Evolutionary conservation across 2,113 vertebrate genomes (phyloP).

Genomic region (Pangasianodon hypophthalmus): DNA sequence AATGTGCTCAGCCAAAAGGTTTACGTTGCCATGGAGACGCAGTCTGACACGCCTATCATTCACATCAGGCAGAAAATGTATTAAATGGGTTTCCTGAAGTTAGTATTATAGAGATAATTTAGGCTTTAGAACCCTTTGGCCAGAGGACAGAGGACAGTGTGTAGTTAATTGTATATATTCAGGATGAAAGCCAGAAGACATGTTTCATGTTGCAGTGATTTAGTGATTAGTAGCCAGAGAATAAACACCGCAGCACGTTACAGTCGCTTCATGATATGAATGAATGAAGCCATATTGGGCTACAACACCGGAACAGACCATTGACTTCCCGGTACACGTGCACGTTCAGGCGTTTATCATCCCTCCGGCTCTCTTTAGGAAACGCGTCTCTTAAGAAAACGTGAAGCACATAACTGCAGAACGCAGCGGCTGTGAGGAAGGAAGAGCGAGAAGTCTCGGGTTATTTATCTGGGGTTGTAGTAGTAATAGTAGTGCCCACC

Average conservation of each 20-base stretch:
- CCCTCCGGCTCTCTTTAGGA: background rate
- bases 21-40: background rate
- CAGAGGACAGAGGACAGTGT: background rate
- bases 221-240: background rate
- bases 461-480: slow-evolving; percentile 11
- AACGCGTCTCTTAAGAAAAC: background rate
- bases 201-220: background rate
- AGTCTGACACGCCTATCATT: background rate
- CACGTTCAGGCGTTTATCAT: background rate
- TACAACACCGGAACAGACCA: slow-evolving; percentile 47
- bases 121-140: background rate
- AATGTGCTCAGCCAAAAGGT: background rate
- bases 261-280: slow-evolving; percentile 23
- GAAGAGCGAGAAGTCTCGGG: background rate
- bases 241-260: background rate
- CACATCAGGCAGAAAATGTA: background rate
- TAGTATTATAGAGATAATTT: background rate
- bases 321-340: background rate
- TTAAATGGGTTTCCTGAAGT: background rate
- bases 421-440: background rate
- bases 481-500: slow-evolving; percentile 41
- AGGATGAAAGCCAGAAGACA: background rate
- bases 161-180: background rate
- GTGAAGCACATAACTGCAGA: background rate
- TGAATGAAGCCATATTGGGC: slow-evolving; percentile 19